A percentile compares a stretch with the other conserved stretches of the same genome.
Evolutionary conservation across 2,797 vertebrate genomes (phyloP).

Genomic region (Sebastiscus tertius): DNA sequence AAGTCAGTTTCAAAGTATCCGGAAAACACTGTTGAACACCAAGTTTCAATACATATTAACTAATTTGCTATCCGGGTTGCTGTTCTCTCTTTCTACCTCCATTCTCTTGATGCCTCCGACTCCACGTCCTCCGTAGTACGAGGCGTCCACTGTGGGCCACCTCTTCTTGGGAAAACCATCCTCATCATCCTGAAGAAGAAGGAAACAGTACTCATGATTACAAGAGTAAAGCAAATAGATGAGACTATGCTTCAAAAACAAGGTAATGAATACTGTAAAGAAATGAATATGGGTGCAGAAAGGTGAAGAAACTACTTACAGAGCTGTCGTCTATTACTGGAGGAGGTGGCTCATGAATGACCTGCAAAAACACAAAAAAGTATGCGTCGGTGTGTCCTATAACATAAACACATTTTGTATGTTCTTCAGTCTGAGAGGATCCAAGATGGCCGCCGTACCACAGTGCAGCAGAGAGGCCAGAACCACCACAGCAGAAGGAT

Average conservation of each 20-base stretch:
- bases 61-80: not conserved
- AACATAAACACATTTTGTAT: not conserved
- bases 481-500: conserved; percentile 96
- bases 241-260: not conserved
- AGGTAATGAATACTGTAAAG: not conserved
- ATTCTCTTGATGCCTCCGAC: conserved; percentile 98
- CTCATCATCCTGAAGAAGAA: conserved; percentile 89
- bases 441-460: conserved; percentile 84
- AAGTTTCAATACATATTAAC: not conserved
- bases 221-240: not conserved
- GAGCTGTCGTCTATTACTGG: conserved; percentile 89
- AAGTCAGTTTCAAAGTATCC: not conserved
- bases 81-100: conserved; percentile 85
- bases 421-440: not conserved
- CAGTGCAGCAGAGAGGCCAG: conserved; percentile 98
- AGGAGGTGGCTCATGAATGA: conserved; percentile 94
- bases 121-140: conserved; percentile 96
- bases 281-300: not conserved
- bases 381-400: not conserved
- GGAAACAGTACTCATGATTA: not conserved
- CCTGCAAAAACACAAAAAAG: conserved; percentile 76
- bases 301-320: conserved; percentile 77
- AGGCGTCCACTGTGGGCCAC: conserved; percentile 97
- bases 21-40: not conserved
- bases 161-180: conserved; percentile 94